Evolutionary conservation across 1,140 invertebrate genomes (phyloP), one percentile per base, ranked within the genome.

Genomic region (Thaumetopoea pityocampa): DNA sequence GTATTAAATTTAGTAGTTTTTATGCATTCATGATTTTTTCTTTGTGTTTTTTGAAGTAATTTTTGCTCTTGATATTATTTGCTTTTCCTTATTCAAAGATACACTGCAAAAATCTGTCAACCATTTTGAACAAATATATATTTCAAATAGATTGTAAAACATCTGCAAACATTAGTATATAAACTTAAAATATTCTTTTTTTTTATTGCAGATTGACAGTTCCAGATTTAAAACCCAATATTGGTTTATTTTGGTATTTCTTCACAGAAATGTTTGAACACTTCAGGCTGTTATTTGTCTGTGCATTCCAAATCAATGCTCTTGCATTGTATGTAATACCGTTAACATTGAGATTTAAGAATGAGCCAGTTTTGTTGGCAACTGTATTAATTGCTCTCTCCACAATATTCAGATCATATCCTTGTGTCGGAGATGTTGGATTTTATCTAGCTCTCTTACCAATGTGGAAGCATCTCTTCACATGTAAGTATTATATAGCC

Each of bases 211-310:
- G 92, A 70, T 87, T 95, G 35, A 90, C 89, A 27, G 95, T 98
- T 10, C 94, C 95, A 11, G 97, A 99, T 86, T 86, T 99, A 27
- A 93, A 95, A 52, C 98, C 98, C 11, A 99, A 99, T 71, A 95
- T 98, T 64, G 98, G 98, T 2, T 85, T 99, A 0, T 99, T 98
- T 78, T 99, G 98, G 98, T 99, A 99, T 76, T 99, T 99, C 78
- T 99, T 99, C 69, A 98, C 96, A 0, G 98, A 99, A 87, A 98
- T 99, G 95, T 99, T 99, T 89, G 97, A 99, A 63, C 98, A 99
- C 81, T 99, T 99, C 66, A 89, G 96, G 32, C 87, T 92, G 40
- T 90, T 99, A 50, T 99, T 99, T 85, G 91, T 99, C 1, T 97
- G 92, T 65, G 94, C 96, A 45, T 99, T 99, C 73, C 98, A 99